phyloP scores from a whole-genome alignment of 2,888 invertebrate genomes.

The Lydus trimaculatus region DNA sequence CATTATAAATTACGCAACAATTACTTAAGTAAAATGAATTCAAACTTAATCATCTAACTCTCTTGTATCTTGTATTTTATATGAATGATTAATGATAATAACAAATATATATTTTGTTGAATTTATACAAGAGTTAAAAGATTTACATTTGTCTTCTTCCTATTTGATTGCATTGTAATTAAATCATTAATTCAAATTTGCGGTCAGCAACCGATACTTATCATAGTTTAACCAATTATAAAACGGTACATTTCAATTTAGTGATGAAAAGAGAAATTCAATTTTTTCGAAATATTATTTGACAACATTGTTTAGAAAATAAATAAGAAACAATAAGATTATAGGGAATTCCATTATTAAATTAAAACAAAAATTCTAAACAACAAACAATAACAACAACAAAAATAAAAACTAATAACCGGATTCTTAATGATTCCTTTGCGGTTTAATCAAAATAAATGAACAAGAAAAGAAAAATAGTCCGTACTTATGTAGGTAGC shows the following conservation, averaged over 20 bases:
- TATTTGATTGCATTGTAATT: neutral
- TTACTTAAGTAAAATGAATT: neutral
- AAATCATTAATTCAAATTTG: neutral
- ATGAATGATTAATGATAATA: neutral
- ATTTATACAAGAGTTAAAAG: neutral
- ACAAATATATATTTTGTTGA: neutral
- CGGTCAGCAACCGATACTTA: neutral
- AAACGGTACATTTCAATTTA: neutral
- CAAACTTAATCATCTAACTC: neutral
- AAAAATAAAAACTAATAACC: neutral
- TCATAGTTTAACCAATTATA: neutral
- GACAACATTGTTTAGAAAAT: neutral
- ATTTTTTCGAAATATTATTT: neutral
- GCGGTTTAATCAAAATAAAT: neutral
- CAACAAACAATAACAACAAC: neutral
- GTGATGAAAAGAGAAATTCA: neutral
- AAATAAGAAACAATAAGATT: neutral
- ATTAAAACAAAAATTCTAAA: neutral
- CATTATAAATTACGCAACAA: neutral
- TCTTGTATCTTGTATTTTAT: neutral
- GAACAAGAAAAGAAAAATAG: neutral
- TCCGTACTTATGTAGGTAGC: too few species aligned
- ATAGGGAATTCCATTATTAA: neutral
- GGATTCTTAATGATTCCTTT: neutral
- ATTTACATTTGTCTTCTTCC: neutral